Percentiles rank a stretch among this genome's conserved stretches.
These are phyloP conservation scores for Caenorhabditis sp. DNA, from an alignment of 2,888 invertebrate genomes.

Conservation along the genomic window DNA sequence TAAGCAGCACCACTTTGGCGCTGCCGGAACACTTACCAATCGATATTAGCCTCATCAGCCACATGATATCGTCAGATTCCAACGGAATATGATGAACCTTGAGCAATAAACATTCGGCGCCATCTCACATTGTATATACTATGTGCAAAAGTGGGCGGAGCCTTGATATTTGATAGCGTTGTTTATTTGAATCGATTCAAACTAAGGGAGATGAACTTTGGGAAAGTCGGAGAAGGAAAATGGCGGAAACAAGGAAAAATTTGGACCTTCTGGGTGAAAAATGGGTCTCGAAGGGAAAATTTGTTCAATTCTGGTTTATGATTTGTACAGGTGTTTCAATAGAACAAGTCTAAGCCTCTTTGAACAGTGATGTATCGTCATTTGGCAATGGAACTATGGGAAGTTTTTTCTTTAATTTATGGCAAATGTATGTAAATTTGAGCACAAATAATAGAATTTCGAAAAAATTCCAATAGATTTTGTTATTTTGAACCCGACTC, in stretches of 20 bases:
- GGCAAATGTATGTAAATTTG: no score
- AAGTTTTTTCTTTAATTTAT: no score
- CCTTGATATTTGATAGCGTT: conserved; percentile 1
- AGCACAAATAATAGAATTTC: no score
- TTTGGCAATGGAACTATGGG: no score
- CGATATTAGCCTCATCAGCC: conserved; percentile 2
- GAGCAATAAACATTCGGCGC: background rate
- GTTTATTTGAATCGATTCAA: background rate
- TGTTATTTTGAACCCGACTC: no score
- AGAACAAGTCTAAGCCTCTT: no score
- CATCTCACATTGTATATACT: background rate
- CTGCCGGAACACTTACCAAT: conserved; percentile 12
- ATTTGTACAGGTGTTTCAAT: no score
- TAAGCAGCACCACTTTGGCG: background rate
- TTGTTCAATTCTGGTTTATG: no score
- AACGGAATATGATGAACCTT: background rate
- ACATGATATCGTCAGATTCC: background rate
- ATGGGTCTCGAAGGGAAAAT: no score
- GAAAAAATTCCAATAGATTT: no score
- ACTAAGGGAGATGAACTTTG: background rate
- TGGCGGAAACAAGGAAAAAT: background rate
- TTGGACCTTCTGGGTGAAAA: no score
- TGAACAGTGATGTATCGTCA: no score
- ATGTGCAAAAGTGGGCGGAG: background rate
- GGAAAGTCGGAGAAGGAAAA: background rate